Evolutionary conservation across 2,797 vertebrate species (phyloP).

Genomic region (Loriculus beryllinus): DNA sequence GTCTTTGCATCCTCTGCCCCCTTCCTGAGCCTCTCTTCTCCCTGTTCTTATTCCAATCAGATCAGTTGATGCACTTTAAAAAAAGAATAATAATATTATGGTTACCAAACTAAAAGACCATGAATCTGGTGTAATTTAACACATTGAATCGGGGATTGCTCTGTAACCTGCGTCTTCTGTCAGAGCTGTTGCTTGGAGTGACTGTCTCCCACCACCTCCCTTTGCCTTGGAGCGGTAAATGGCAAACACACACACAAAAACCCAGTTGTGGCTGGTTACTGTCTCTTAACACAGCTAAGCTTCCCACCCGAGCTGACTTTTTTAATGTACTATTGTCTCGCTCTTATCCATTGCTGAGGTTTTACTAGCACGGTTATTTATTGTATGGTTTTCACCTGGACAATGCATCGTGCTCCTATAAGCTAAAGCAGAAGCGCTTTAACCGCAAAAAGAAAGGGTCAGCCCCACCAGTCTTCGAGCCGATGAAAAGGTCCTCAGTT

Average conservation of each 20-base stretch:
- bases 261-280: slow-evolving; percentile 21
- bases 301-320: slow-evolving; percentile 43
- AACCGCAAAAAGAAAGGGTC: not conserved
- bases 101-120: slow-evolving; percentile 46
- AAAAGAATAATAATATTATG: not conserved
- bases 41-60: slow-evolving; percentile 54
- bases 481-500: not conserved
- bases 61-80: slow-evolving; percentile 73
- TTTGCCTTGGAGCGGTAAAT: not conserved
- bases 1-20: slow-evolving; percentile 40
- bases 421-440: slow-evolving; percentile 31
- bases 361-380: slow-evolving; percentile 71
- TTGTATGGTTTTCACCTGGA: slow-evolving; percentile 63
- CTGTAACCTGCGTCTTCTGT: slow-evolving; percentile 3
- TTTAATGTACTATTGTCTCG: slow-evolving; percentile 39
- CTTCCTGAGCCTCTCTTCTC: slow-evolving; percentile 5
- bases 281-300: slow-evolving; percentile 51
- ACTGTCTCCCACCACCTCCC: not conserved
- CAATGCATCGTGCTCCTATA: slow-evolving; percentile 30
- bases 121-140: slow-evolving; percentile 14
- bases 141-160: slow-evolving; percentile 15
- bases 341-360: slow-evolving; percentile 59
- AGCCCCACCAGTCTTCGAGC: slow-evolving; percentile 46
- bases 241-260: not conserved
- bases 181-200: not conserved